Percentiles rank a stretch among this genome's conserved stretches.
Conservation (phyloP, 2,888 invertebrate genomes). For the Scrobipalpa atriplicella region DNA sequence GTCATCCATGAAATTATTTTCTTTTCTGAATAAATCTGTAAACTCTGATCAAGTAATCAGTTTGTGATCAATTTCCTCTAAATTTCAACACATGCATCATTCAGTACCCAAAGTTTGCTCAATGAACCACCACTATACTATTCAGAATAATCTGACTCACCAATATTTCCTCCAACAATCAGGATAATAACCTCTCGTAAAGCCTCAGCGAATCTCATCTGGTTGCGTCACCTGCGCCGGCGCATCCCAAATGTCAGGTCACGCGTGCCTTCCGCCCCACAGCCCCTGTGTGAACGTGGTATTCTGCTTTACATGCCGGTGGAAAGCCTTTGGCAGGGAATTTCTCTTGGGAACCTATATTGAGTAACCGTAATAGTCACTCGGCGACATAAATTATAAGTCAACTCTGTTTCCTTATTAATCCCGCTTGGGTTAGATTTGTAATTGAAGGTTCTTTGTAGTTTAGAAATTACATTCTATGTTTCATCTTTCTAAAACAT, state of each 20-base stretch:
- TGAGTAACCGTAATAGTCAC: neutral
- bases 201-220: constrained; percentile 11
- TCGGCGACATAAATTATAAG: neutral
- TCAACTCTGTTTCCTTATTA: neutral
- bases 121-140: neutral
- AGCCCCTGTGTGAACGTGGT: constrained; percentile 58
- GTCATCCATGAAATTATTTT: too few relatives aligned
- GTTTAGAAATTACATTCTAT: too few relatives aligned
- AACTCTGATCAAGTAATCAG: too few relatives aligned
- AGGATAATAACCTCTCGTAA: neutral
- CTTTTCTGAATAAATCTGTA: too few relatives aligned
- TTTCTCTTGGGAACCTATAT: constrained; percentile 9
- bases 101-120: neutral
- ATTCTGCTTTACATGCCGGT: constrained; percentile 41
- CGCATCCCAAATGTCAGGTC: constrained; percentile 48
- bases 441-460: neutral
- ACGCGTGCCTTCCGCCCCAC: constrained; percentile 50
- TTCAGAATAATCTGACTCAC: constrained; percentile 11
- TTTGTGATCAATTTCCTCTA: neutral
- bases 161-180: constrained; percentile 2
- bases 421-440: neutral
- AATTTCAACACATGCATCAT: neutral
- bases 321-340: constrained; percentile 21
- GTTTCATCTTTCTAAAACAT: too few relatives aligned
- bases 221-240: constrained; percentile 30